A percentile compares a stretch with the other conserved stretches of the same genome.
Evolutionary conservation across 2,888 invertebrate species (phyloP).

Genomic region (Geophilus truncorum): DNA sequence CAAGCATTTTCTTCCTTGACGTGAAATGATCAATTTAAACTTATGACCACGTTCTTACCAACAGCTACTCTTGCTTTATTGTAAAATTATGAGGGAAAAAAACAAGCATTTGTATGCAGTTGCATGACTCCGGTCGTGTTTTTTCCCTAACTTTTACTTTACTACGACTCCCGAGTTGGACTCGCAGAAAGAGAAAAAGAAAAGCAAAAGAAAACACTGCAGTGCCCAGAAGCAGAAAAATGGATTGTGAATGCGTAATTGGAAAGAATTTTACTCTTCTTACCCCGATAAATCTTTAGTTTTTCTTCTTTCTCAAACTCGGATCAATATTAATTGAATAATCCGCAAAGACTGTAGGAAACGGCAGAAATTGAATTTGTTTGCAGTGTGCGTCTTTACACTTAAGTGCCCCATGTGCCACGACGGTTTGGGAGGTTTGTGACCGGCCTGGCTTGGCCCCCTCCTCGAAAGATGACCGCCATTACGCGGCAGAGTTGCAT

Average conservation of each 20-base stretch:
- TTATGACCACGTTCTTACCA: constrained; percentile 5
- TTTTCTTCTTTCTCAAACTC: too few relatives aligned
- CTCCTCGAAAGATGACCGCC: not conserved
- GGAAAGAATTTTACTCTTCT: not conserved
- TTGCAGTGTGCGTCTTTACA: not conserved
- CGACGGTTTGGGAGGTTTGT: not conserved
- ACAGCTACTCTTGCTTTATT: constrained; percentile 10
- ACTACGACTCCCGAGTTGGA: not conserved
- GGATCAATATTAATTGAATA: not conserved
- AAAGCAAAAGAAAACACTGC: not conserved
- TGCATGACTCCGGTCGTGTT: not conserved
- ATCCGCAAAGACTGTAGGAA: too few relatives aligned
- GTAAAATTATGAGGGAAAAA: not conserved
- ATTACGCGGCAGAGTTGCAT: not conserved
- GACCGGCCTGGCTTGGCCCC: not conserved
- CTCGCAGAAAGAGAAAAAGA: not conserved
- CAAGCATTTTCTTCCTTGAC: not conserved
- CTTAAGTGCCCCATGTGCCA: not conserved
- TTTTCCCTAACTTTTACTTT: not conserved
- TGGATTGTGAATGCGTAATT: not conserved
- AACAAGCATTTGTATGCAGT: not conserved
- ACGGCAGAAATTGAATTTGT: not conserved
- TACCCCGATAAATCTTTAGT: too few relatives aligned
- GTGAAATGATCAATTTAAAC: constrained; percentile 10
- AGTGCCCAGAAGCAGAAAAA: not conserved